phyloP scores from a whole-genome alignment of 2,113 vertebrate genomes.

The Pachypanchax playfairii region DNA sequence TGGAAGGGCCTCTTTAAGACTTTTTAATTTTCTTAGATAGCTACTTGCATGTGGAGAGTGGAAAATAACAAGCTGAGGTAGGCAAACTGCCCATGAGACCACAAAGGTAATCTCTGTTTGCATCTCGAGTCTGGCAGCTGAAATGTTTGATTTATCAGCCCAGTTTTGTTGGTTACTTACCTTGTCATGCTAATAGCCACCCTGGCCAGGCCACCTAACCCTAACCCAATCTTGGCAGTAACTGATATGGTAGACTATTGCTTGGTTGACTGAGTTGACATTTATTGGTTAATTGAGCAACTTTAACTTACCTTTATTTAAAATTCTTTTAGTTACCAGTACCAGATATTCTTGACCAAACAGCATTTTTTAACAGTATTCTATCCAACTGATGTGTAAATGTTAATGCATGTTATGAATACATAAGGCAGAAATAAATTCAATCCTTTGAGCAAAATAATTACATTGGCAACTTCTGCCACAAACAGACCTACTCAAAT shows the following conservation, averaged over 20 bases:
- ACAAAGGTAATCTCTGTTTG: background rate
- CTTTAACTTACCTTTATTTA: no score
- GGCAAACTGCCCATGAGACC: background rate
- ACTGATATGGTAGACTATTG: background rate
- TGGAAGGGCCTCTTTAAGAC: no score
- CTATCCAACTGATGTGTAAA: background rate
- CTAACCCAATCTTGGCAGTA: background rate
- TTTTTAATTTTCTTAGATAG: background rate
- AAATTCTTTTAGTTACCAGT: background rate
- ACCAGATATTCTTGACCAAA: background rate
- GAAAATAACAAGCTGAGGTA: background rate
- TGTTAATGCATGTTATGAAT: background rate
- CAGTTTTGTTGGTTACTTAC: background rate
- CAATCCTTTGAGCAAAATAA: constrained; percentile 8
- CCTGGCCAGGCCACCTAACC: background rate
- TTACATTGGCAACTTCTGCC: constrained; percentile 1
- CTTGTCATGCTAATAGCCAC: background rate
- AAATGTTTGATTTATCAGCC: background rate
- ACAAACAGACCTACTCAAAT: constrained; percentile 5
- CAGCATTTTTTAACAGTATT: background rate
- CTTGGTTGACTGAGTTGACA: background rate
- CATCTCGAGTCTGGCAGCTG: background rate
- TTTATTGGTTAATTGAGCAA: background rate
- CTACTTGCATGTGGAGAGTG: background rate
- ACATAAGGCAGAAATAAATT: background rate